A percentile compares a stretch with the other conserved stretches of the same genome.
Conservation (phyloP, 2,113 vertebrate species). For the Nothobranchius kuhntae region DNA sequence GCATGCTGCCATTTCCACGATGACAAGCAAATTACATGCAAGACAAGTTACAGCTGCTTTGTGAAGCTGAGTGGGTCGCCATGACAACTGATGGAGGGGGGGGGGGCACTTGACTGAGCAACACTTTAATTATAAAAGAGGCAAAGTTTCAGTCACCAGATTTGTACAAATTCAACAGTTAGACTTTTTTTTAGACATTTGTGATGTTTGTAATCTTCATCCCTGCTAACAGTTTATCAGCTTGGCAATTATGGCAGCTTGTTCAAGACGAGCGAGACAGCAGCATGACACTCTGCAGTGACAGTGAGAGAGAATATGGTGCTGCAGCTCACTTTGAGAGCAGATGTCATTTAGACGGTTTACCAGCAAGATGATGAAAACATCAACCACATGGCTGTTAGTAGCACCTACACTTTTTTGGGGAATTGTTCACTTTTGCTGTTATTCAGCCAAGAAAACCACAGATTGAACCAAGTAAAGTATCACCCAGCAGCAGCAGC, state of each 20-base stretch:
- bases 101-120: constrained; percentile 32
- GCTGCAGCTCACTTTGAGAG: constrained; percentile 14
- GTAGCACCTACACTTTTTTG: neutral
- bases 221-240: constrained; percentile 2
- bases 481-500: constrained; percentile 4
- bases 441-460: neutral
- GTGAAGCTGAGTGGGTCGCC: constrained; percentile 41
- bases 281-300: constrained; percentile 13
- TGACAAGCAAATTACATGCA: constrained; percentile 25
- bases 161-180: neutral
- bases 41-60: constrained; percentile 27
- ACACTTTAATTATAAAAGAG: constrained; percentile 21
- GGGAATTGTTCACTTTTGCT: neutral
- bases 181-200: no score
- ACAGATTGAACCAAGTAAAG: constrained; percentile 16
- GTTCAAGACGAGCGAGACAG: constrained; percentile 16
- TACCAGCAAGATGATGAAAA: neutral
- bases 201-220: neutral
- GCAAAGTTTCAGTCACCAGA: constrained; percentile 12
- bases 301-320: constrained; percentile 24
- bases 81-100: constrained; percentile 40
- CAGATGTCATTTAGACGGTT: constrained; percentile 2
- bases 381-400: neutral
- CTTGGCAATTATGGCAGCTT: constrained; percentile 13
- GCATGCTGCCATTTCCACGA: constrained; percentile 12